Conservation (phyloP, 2,888 invertebrate species). For the Choreutis nemorana region DNA sequence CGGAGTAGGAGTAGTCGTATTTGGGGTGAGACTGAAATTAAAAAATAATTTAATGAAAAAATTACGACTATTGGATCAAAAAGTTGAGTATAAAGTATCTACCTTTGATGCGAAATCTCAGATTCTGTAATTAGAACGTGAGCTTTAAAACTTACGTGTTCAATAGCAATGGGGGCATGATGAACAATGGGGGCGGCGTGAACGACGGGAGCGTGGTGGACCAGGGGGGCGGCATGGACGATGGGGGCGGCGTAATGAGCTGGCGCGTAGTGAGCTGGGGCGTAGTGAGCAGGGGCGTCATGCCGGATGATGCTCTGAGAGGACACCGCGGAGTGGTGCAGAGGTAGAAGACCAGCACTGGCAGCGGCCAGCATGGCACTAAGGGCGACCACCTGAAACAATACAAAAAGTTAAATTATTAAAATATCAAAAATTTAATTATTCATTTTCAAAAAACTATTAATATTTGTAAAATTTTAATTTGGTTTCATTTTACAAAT, state of each 20-base stretch:
- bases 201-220: conserved; percentile 18
- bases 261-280: conserved; percentile 28
- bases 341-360: conserved; percentile 61
- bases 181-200: conserved; percentile 13
- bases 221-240: conserved; percentile 28
- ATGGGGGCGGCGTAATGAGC: conserved; percentile 26
- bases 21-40: conserved; percentile 62
- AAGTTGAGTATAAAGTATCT: neutral
- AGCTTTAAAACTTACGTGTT: conserved; percentile 29
- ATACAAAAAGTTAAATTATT: conserved; percentile 7
- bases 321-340: conserved; percentile 54
- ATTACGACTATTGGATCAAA: neutral
- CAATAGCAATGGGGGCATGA: conserved; percentile 13
- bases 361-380: conserved; percentile 58
- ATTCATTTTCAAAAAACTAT: neutral
- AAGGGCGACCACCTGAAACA: conserved; percentile 44
- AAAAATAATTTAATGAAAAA: conserved; percentile 3
- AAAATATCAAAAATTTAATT: neutral
- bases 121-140: too few species aligned
- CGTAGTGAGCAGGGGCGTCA: conserved; percentile 45
- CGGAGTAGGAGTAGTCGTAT: conserved; percentile 69
- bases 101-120: neutral
- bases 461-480: neutral
- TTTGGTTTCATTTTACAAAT: neutral
- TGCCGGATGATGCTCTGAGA: conserved; percentile 60